These are phyloP conservation scores for Sebastes jordani DNA, from an alignment of 2,797 vertebrate species.

Conservation along the genomic window DNA sequence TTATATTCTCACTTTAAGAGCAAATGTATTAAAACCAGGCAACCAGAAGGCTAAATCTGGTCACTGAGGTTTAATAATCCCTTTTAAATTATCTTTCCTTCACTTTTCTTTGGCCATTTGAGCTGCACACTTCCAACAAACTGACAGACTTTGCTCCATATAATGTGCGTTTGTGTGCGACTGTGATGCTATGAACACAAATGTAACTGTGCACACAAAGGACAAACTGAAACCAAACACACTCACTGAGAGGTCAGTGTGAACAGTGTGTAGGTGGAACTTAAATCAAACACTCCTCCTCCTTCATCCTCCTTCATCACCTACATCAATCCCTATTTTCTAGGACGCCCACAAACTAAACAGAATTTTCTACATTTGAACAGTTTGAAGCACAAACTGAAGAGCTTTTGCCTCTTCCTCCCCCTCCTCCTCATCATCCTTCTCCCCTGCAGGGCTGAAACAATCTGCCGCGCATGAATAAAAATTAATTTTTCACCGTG, in stretches of 20 bases:
- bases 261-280: not conserved
- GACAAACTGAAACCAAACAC: not conserved
- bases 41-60: not conserved
- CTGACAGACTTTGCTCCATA: not conserved
- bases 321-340: not conserved
- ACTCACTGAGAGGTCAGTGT: not conserved
- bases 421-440: not conserved
- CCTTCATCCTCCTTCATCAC: not conserved
- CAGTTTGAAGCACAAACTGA: not conserved
- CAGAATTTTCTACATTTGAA: not conserved
- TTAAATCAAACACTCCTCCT: not conserved
- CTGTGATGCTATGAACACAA: not conserved
- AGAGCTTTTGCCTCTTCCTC: not conserved
- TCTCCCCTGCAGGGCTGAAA: not conserved
- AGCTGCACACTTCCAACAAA: not conserved
- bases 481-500: constrained; percentile 4
- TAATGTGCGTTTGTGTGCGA: not conserved
- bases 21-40: not conserved
- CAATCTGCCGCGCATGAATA: constrained; percentile 19
- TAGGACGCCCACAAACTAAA: not conserved
- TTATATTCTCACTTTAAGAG: not conserved
- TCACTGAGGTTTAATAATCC: not conserved
- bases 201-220: not conserved
- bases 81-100: no score
- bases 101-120: not conserved